Base-by-base conservation (phyloP, 2,797 vertebrate species). In the Sebastes miniatus region DNA sequence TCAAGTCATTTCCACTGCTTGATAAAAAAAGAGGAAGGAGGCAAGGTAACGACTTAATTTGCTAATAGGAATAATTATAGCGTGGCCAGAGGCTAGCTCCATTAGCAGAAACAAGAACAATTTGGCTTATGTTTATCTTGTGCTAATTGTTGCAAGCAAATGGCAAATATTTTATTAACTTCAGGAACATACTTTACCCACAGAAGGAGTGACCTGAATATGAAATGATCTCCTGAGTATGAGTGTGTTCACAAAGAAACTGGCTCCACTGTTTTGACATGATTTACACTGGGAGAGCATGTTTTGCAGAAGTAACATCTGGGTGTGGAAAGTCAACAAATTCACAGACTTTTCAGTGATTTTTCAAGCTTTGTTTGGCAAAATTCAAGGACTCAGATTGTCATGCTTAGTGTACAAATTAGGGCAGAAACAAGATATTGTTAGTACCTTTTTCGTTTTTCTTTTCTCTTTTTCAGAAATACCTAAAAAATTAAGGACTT, bases 21-120 rank as follows among this genome's bases (percentile, higher is more conserved):
- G 94, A 94, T 95, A 91, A 96, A 94, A 89, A 93, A 78, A 72
- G 72, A 88, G 87, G 83, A 85, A 87, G 77, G 93, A 90, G 92
- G 90, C 82, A 91, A 96, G 91, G 93, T 95, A 96, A 96, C 94
- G 90, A 92, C 95, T 96, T 95, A 94, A 96, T 96, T 96, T 96
- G 93, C 95, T 96, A 96, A 95, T 95, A 95, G 92, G 91, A 96
- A 95, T 96, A 97, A 97, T 97, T 97, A 95, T 88, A 95, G 87
- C 87, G 86, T 96, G 92, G 92, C 95, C 94, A 95, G 94, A 89
- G 95, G 94, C 95, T 95, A 95, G 86, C 93, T 94, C 91, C 90
- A 90, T 91, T 95, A 95, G 85, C 90, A 95, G 94, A 92, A 96
- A 95, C 92, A 92, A 95, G 95, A 96, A 96, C 93, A 92, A 95